Evolutionary conservation across 2,888 invertebrate species (phyloP).

Genomic region (Lymantria monacha): DNA sequence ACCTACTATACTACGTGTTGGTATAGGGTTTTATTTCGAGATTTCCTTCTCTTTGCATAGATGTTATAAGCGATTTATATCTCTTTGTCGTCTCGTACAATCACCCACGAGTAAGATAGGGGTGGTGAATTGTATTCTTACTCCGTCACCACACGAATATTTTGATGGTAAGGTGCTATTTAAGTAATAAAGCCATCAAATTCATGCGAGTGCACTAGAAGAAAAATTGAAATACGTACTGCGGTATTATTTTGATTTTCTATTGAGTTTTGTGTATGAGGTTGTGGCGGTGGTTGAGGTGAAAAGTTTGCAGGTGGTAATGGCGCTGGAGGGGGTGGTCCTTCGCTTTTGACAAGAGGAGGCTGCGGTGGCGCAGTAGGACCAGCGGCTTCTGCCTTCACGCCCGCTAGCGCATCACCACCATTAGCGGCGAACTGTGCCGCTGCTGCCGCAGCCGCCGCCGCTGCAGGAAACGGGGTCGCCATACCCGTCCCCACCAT

Average conservation of each 20-base stretch:
- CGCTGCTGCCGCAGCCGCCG: constrained; percentile 84
- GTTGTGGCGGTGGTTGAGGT: constrained; percentile 68
- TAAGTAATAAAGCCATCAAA: too few species aligned
- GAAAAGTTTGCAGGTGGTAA: constrained; percentile 74
- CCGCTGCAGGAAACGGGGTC: constrained; percentile 86
- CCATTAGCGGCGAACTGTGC: constrained; percentile 82
- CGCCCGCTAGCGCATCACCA: constrained; percentile 79
- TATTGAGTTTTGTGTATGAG: constrained; percentile 78
- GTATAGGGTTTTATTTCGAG: too few species aligned
- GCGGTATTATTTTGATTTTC: constrained; percentile 81
- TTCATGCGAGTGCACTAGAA: too few species aligned
- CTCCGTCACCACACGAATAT: too few species aligned
- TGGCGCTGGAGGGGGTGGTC: constrained; percentile 70
- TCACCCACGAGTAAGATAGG: too few species aligned
- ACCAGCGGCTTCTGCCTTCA: constrained; percentile 70
- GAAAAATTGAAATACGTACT: constrained; percentile 47
- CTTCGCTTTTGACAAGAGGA: constrained; percentile 80
- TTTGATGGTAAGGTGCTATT: too few species aligned
- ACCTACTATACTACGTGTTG: too few species aligned
- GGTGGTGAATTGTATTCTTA: too few species aligned
- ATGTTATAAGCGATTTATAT: too few species aligned
- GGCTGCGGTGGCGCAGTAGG: constrained; percentile 64
- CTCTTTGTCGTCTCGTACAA: too few species aligned
- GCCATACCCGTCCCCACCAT: constrained; percentile 96
- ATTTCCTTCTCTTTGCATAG: too few species aligned